phyloP scores from a whole-genome alignment of 1,140 invertebrate species.

The Periplaneta americana region DNA sequence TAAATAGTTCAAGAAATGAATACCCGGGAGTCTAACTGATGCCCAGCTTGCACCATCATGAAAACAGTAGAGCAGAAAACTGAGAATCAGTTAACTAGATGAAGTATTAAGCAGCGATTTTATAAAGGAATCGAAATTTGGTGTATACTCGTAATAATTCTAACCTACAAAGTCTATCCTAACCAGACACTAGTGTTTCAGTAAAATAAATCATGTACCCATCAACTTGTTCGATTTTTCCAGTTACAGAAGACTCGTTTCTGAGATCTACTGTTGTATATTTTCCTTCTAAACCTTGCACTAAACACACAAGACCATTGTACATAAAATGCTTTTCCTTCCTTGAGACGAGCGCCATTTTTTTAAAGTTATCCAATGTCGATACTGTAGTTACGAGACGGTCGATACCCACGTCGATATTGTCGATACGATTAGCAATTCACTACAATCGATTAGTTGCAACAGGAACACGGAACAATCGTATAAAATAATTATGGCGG shows the following conservation, averaged over 20 bases:
- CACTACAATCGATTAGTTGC: too few relatives aligned
- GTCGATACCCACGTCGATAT: too few relatives aligned
- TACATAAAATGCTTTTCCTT: constrained; percentile 45
- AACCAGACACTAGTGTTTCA: constrained; percentile 8
- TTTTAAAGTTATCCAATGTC: too few relatives aligned
- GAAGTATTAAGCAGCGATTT: neutral
- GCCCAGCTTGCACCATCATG: neutral
- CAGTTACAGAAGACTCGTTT: constrained; percentile 55
- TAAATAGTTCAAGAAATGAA: too few relatives aligned
- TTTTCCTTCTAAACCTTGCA: constrained; percentile 54
- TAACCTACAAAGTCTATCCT: neutral
- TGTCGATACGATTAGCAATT: too few relatives aligned
- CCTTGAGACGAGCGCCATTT: neutral
- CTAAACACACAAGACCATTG: constrained; percentile 51
- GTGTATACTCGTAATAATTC: neutral
- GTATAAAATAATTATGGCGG: too few relatives aligned
- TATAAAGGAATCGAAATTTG: neutral
- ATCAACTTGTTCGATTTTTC: constrained; percentile 49
- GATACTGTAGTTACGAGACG: too few relatives aligned
- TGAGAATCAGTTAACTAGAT: neutral
- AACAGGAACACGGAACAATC: too few relatives aligned
- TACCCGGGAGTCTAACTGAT: neutral
- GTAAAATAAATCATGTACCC: constrained; percentile 46
- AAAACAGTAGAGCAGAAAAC: too few relatives aligned
- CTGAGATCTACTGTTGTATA: constrained; percentile 58